Percentiles rank a stretch among this genome's conserved stretches.
Conservation (phyloP, 2,888 invertebrate genomes). For the Cactoblastis cactorum region DNA sequence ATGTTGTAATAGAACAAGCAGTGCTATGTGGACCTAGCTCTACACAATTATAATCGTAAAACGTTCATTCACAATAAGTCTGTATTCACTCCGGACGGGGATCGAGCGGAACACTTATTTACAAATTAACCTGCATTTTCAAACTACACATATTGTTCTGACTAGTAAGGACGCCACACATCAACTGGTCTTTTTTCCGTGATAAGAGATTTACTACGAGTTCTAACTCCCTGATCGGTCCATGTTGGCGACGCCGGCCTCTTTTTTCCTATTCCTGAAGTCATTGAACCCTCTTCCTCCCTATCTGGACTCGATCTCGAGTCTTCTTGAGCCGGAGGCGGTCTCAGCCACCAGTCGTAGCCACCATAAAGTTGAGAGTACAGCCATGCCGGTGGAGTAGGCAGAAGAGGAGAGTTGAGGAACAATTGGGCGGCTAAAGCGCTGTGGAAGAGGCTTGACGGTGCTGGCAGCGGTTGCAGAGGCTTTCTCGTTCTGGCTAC, state of each 20-base stretch:
- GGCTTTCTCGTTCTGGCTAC: slow-evolving; percentile 67
- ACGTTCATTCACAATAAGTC: slow-evolving; percentile 30
- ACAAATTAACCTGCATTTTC: slow-evolving; percentile 26
- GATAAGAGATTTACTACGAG: slow-evolving; percentile 65
- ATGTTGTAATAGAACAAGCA: neutral
- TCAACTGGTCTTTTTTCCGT: slow-evolving; percentile 80
- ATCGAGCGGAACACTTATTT: slow-evolving; percentile 36
- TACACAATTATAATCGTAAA: slow-evolving; percentile 29
- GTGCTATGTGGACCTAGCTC: slow-evolving; percentile 15
- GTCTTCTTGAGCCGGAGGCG: slow-evolving; percentile 63
- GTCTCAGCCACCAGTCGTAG: slow-evolving; percentile 84
- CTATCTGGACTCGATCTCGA: slow-evolving; percentile 65
- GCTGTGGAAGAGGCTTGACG: slow-evolving; percentile 72
- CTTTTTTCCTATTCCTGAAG: slow-evolving; percentile 67
- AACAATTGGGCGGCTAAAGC: slow-evolving; percentile 84
- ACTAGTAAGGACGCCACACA: slow-evolving; percentile 88
- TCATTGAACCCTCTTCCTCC: slow-evolving; percentile 61
- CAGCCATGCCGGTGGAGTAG: slow-evolving; percentile 88
- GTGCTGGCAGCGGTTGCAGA: slow-evolving; percentile 64
- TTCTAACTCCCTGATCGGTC: slow-evolving; percentile 64
- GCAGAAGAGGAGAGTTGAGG: slow-evolving; percentile 85
- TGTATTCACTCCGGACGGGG: slow-evolving; percentile 50
- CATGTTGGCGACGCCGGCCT: slow-evolving; percentile 77
- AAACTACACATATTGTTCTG: slow-evolving; percentile 20
- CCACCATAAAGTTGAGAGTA: slow-evolving; percentile 87